Evolutionary conservation across 2,113 vertebrate genomes (phyloP).

Genomic region (Conger conger): DNA sequence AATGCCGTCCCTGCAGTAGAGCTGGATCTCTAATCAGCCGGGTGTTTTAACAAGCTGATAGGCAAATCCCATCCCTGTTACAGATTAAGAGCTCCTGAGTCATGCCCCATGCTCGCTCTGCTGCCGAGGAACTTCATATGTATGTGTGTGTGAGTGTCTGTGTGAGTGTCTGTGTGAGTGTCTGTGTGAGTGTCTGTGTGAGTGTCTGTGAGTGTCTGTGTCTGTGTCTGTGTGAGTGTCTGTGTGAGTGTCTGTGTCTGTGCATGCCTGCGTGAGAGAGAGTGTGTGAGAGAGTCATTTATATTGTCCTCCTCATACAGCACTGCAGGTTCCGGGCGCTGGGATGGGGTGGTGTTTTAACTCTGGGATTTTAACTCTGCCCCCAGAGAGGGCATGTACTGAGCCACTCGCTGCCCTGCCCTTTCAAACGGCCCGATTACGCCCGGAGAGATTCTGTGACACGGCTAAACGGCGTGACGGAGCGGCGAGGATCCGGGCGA

Average conservation of each 20-base stretch:
- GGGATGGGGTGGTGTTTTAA: background rate
- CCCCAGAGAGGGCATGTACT: background rate
- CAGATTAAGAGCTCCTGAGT: slow-evolving; percentile 69
- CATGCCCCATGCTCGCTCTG: slow-evolving; percentile 65
- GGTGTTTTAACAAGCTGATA: slow-evolving; percentile 76
- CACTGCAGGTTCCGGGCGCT: background rate
- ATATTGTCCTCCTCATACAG: slow-evolving; percentile 24
- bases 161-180: background rate
- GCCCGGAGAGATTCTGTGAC: background rate
- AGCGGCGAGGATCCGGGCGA: background rate
- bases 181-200: background rate
- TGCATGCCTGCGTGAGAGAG: too few species aligned
- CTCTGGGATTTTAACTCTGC: background rate
- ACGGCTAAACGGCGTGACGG: background rate
- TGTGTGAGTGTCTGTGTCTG: too few species aligned
- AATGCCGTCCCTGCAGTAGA: slow-evolving; percentile 49
- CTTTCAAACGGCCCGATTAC: slow-evolving; percentile 9
- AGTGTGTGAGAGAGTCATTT: too few species aligned
- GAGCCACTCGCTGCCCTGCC: background rate
- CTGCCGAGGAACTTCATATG: slow-evolving; percentile 47
- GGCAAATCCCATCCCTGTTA: slow-evolving; percentile 76
- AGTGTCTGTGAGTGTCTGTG: background rate
- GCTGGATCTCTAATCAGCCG: slow-evolving; percentile 40
- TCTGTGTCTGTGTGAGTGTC: background rate
- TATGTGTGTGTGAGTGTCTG: background rate